A percentile compares a stretch with the other conserved stretches of the same genome.
phyloP scores from a whole-genome alignment of 1,140 invertebrate species.

The Eciton burchellii region DNA sequence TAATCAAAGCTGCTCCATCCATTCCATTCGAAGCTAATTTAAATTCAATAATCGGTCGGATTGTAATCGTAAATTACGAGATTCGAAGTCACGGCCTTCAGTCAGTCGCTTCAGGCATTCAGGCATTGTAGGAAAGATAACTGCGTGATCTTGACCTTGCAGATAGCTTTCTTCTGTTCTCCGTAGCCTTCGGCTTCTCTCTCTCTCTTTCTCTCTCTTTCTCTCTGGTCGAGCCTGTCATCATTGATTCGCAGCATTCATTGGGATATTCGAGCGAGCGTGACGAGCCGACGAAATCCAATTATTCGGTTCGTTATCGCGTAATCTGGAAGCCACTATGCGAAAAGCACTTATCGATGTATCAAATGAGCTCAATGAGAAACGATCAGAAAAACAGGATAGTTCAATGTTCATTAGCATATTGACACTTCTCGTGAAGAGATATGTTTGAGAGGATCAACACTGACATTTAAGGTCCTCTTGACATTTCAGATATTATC shows the following conservation, averaged over 20 bases:
- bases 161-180: not conserved
- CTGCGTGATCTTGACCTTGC: not conserved
- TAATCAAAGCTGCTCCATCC: not conserved
- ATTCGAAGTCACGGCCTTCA: not conserved
- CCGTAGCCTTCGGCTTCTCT: not conserved
- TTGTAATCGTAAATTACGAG: not conserved
- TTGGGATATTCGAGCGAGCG: not conserved
- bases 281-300: constrained; percentile 5
- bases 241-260: not conserved
- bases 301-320: not conserved
- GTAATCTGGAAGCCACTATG: not conserved
- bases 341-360: too few species aligned
- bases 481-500: not conserved
- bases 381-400: not conserved
- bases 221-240: constrained; percentile 6
- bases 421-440: not conserved
- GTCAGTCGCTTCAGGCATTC: not conserved
- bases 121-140: not conserved
- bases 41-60: too few species aligned
- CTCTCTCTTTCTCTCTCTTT: too few species aligned
- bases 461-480: not conserved
- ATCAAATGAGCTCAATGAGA: too few species aligned
- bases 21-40: constrained; percentile 15
- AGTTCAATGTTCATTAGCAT: not conserved
- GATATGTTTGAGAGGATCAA: not conserved